Evolutionary conservation across 2,797 vertebrate species (phyloP).

Genomic region (Siniperca obscura): DNA sequence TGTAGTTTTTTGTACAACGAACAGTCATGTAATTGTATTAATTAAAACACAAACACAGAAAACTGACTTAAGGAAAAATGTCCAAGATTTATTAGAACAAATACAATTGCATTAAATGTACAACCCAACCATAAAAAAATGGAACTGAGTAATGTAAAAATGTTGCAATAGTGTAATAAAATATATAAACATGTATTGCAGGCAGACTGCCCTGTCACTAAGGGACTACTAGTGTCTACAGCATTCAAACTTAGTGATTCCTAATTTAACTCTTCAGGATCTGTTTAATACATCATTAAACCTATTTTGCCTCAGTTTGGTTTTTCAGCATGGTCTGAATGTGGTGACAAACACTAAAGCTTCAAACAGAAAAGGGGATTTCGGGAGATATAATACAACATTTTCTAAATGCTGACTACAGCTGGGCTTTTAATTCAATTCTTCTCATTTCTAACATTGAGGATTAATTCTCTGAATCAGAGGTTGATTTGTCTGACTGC

Average conservation of each 20-base stretch:
- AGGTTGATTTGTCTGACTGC: conserved; percentile 10
- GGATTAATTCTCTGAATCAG: background rate
- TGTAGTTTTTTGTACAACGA: conserved; percentile 40
- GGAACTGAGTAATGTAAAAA: conserved; percentile 52
- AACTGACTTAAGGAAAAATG: conserved; percentile 33
- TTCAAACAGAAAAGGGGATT: background rate
- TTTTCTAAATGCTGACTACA: background rate
- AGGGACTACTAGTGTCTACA: conserved; percentile 24
- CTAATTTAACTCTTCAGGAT: background rate
- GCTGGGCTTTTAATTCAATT: background rate
- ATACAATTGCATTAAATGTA: conserved; percentile 57
- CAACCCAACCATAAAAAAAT: conserved; percentile 69
- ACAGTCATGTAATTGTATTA: background rate
- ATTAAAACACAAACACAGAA: conserved; percentile 30
- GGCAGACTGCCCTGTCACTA: conserved; percentile 26
- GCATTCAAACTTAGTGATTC: conserved; percentile 10
- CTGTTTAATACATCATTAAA: background rate
- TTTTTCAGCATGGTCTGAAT: conserved; percentile 2
- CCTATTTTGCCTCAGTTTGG: background rate
- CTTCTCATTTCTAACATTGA: background rate
- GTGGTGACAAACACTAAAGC: background rate
- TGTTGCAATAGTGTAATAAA: conserved; percentile 50
- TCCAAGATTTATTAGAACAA: conserved; percentile 77
- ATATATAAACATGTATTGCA: conserved; percentile 44
- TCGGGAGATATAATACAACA: background rate